Evolutionary conservation across 2,888 invertebrate species (phyloP).

Genomic region (Monopis laevigella): DNA sequence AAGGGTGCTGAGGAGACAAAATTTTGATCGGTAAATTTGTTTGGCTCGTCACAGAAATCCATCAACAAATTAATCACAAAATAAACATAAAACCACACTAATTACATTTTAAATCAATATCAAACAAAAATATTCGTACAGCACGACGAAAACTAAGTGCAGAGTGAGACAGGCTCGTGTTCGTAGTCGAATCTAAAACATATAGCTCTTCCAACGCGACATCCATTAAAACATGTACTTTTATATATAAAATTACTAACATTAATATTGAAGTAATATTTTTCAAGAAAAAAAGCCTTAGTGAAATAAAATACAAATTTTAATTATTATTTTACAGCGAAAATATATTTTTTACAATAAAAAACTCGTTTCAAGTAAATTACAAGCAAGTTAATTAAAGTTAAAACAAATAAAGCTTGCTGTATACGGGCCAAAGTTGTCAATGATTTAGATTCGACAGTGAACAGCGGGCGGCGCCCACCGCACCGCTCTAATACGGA

Average conservation of each 20-base stretch:
- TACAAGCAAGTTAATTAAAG: too few species aligned
- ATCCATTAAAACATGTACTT: too few species aligned
- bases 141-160: conserved; percentile 67
- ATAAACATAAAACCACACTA: conserved; percentile 60
- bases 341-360: too few species aligned
- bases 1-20: conserved; percentile 12
- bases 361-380: too few species aligned
- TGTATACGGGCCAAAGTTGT: too few species aligned
- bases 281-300: too few species aligned
- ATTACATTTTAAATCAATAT: conserved; percentile 61
- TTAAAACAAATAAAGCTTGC: too few species aligned
- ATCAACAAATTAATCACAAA: conserved; percentile 47
- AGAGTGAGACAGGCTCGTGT: conserved; percentile 45
- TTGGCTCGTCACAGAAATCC: conserved; percentile 53
- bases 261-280: too few species aligned
- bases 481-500: conserved; percentile 61
- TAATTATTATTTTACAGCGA: too few species aligned
- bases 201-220: too few species aligned
- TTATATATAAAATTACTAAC: too few species aligned
- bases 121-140: conserved; percentile 58
- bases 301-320: too few species aligned
- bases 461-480: conserved; percentile 37
- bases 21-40: conserved; percentile 21
- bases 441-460: conserved; percentile 39
- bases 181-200: conserved; percentile 48